phyloP scores from a whole-genome alignment of 2,113 vertebrate species.

The Ciconia boyciana region DNA sequence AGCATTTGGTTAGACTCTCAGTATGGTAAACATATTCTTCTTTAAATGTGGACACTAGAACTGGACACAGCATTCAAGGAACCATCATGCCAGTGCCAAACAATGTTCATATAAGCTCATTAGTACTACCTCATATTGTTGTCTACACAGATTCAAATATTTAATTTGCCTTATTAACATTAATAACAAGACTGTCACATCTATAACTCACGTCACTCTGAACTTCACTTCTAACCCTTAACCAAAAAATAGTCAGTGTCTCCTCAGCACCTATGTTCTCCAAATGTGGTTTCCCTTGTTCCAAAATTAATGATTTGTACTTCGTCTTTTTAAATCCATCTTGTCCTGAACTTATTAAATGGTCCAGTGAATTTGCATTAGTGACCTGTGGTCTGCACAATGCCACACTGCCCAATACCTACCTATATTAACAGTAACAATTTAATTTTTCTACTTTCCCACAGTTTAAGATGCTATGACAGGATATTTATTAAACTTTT shows the following conservation, averaged over 20 bases:
- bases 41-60: neutral
- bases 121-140: neutral
- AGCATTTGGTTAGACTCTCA: neutral
- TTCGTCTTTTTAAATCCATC: neutral
- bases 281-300: neutral
- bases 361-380: neutral
- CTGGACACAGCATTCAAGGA: neutral
- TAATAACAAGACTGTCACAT: neutral
- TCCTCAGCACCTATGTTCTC: neutral
- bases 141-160: neutral
- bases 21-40: neutral
- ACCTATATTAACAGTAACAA: neutral
- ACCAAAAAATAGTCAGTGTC: rapidly evolving
- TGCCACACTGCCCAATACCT: neutral
- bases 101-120: neutral
- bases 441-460: neutral
- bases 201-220: neutral
- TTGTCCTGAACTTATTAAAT: neutral
- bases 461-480: neutral
- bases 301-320: neutral
- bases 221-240: neutral
- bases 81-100: neutral
- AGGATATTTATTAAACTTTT: neutral
- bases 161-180: neutral
- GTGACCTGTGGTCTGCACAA: neutral